Percentiles rank a stretch among this genome's conserved stretches.
Conservation (phyloP, 2,888 invertebrate genomes). For the Druceiella hillmani region DNA sequence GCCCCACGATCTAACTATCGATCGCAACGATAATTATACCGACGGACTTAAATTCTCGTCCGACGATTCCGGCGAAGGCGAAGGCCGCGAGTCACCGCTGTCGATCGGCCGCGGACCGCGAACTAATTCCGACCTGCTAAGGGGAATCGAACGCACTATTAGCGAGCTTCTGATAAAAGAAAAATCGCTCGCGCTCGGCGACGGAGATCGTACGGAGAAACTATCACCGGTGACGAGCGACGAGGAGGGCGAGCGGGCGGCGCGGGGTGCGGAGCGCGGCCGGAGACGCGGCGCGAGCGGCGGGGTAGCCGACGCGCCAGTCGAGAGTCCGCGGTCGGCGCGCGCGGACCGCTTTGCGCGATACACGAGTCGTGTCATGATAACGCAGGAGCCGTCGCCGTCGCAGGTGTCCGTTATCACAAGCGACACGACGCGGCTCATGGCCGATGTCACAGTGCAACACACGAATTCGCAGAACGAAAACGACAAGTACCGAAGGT, state of each 20-base stretch:
- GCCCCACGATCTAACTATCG: slow-evolving; percentile 14
- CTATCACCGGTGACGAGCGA: slow-evolving; percentile 23
- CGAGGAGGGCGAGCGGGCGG: slow-evolving; percentile 19
- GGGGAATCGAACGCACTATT: slow-evolving; percentile 50
- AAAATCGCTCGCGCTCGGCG: slow-evolving; percentile 40
- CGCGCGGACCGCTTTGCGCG: slow-evolving; percentile 58
- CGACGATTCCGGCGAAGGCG: background rate
- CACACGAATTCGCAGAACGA: slow-evolving; percentile 60
- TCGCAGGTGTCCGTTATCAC: slow-evolving; percentile 66
- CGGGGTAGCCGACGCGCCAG: slow-evolving; percentile 37
- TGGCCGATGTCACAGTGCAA: slow-evolving; percentile 59
- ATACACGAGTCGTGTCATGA: slow-evolving; percentile 87
- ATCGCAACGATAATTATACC: slow-evolving; percentile 23
- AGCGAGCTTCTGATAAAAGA: slow-evolving; percentile 53
- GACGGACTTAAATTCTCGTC: slow-evolving; percentile 18
- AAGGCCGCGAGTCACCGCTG: background rate
- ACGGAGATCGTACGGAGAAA: slow-evolving; percentile 39
- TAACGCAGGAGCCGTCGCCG: slow-evolving; percentile 62
- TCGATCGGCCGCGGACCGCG: slow-evolving; percentile 19
- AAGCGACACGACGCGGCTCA: slow-evolving; percentile 67
- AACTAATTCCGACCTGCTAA: slow-evolving; percentile 48
- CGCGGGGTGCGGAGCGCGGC: slow-evolving; percentile 22
- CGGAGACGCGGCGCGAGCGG: slow-evolving; percentile 39
- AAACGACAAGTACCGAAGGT: no score
- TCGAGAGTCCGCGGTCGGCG: slow-evolving; percentile 51